These are phyloP conservation scores for Anabas testudineus DNA, from an alignment of 2,797 vertebrate species.

Conservation along the genomic window DNA sequence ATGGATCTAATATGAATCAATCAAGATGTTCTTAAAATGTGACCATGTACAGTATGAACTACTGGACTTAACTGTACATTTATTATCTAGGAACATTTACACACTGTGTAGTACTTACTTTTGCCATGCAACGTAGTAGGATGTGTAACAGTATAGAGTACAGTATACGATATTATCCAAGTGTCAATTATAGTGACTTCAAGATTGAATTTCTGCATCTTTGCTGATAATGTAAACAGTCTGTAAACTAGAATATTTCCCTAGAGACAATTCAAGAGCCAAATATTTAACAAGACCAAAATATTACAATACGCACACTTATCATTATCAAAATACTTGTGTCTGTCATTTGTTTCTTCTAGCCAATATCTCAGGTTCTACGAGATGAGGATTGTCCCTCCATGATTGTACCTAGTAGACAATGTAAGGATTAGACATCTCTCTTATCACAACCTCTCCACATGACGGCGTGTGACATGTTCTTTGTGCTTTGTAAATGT, in stretches of 20 bases:
- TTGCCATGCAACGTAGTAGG: not conserved
- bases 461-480: no score
- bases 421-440: slow-evolving; percentile 83
- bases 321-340: not conserved
- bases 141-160: no score
- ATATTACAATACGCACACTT: not conserved
- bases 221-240: no score
- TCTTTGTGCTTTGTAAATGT: no score
- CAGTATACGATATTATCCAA: not conserved
- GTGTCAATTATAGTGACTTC: no score
- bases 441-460: no score
- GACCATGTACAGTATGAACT: no score
- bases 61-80: not conserved
- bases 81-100: not conserved
- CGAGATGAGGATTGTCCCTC: slow-evolving; percentile 92
- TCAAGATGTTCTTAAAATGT: no score
- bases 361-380: slow-evolving; percentile 88
- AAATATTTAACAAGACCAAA: not conserved
- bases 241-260: no score
- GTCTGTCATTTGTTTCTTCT: slow-evolving; percentile 39
- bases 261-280: no score
- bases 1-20: no score
- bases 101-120: not conserved
- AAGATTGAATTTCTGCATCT: no score
- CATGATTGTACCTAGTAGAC: slow-evolving; percentile 90